Conservation (phyloP, 2,113 vertebrate genomes). For the Ptilorrhoa leucosticta region DNA sequence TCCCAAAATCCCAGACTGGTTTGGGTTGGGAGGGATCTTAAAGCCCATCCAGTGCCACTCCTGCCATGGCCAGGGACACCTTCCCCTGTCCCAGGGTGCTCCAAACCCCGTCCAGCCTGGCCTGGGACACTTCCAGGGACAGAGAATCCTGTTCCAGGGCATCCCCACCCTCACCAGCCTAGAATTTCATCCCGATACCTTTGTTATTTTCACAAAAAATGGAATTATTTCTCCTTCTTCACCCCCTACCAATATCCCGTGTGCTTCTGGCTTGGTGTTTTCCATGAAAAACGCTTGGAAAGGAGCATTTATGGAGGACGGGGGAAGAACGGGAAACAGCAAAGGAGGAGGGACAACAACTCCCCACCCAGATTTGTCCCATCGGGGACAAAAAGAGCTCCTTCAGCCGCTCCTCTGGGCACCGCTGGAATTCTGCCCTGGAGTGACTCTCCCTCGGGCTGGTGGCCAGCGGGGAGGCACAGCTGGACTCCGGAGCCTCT, state of each 20-base stretch:
- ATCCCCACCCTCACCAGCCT: neutral
- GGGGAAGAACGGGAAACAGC: neutral
- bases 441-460: neutral
- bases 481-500: neutral
- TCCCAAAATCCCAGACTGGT: neutral
- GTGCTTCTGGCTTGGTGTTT: neutral
- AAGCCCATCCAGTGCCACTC: neutral
- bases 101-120: accelerated
- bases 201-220: neutral
- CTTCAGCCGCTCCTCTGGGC: neutral
- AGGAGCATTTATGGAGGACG: neutral
- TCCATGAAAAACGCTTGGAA: neutral
- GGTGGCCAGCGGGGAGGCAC: neutral
- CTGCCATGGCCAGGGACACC: neutral
- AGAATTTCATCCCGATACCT: neutral
- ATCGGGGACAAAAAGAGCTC: neutral
- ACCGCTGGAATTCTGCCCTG: neutral
- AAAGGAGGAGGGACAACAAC: neutral
- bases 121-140: neutral
- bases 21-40: neutral
- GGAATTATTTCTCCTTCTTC: neutral
- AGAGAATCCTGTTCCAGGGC: neutral
- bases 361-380: neutral
- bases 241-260: accelerated
- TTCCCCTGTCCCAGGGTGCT: accelerated